Evolutionary conservation across 30 jellyfish, hydroid and myxozoan species (phyloP), one percentile per base, ranked within the genome.

Genomic region (Chrysaora quinquecirrha): DNA sequence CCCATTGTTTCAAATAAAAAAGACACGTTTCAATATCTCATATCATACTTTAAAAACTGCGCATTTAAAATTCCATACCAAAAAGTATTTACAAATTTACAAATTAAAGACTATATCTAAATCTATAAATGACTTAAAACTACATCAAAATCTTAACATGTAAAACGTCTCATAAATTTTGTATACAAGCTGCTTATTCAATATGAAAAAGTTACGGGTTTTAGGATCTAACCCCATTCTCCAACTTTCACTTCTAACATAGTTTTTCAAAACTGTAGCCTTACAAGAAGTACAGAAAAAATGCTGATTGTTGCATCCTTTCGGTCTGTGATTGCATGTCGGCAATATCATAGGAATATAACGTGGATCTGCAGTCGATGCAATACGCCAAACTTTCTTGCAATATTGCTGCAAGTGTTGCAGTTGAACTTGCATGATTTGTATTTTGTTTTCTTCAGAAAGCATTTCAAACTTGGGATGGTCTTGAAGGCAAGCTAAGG

Each of bases 241-340:
- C 94, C 94, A 80, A 34, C 97, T 89, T 54, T 89, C 97, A 25
- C 66, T 84, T 27, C 90, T 82, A n/a, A 89, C 86, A 35, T 49
- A 89, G 52, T 29, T 75, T 23, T 89, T 83, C 77, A 90, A 69
- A 21, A 82, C 84, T n/a, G 97, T 43, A 33, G 95, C 95, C 43
- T 80, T 79, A 72, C 97, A 90, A 38, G 66, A 43, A 31, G 30
- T 71, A 67, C 97, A 90, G 49, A 84, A 73, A 74, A 85, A 90
- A 83, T 90, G 97, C 20, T 96, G 97, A 56, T 83, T 90, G 64
- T 29, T 84, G 90, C 85, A 83, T 16, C 79, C 83, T 62, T 84
- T 83, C 7, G 97, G 97, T 33, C 89, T 56, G 78, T 90, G 97
- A 34, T 84, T 89, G 64, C 97, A 90, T 0, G 88, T 78, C 11